Conservation (phyloP, 2,888 invertebrate species). For the Lasioglossum vierecki region DNA sequence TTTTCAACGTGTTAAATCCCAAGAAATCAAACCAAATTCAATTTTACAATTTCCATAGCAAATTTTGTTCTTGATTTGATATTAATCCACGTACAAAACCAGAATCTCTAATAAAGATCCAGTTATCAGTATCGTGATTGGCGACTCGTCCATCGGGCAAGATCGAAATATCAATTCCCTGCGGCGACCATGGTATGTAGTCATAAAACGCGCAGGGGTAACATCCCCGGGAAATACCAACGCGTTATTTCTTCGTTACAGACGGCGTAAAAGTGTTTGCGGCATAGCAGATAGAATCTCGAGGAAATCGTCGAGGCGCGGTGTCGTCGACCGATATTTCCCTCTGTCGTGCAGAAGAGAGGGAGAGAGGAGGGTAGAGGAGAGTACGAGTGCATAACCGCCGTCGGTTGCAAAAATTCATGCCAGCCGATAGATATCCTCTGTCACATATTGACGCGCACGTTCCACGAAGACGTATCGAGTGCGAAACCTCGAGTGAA, state of each 20-base stretch:
- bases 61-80: too few relatives aligned
- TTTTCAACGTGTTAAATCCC: too few relatives aligned
- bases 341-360: not conserved
- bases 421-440: conserved; percentile 65
- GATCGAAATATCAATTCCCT: conserved; percentile 23
- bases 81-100: too few relatives aligned
- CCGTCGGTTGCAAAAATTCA: conserved; percentile 60
- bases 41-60: too few relatives aligned
- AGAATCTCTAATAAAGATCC: not conserved
- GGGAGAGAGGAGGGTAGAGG: not conserved
- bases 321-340: conserved; percentile 53
- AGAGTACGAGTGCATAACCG: conserved; percentile 3
- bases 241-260: conserved; percentile 61
- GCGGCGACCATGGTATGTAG: conserved; percentile 9
- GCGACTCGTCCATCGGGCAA: not conserved
- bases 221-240: conserved; percentile 43
- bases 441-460: conserved; percentile 70
- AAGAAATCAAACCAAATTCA: too few relatives aligned
- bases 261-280: conserved; percentile 46
- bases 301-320: conserved; percentile 44
- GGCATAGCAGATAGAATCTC: conserved; percentile 45
- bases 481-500: conserved; percentile 69
- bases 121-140: not conserved
- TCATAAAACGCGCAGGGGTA: conserved; percentile 7
- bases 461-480: conserved; percentile 65